Evolutionary conservation across 2,113 vertebrate genomes (phyloP).

Genomic region (Blennius ocellaris): DNA sequence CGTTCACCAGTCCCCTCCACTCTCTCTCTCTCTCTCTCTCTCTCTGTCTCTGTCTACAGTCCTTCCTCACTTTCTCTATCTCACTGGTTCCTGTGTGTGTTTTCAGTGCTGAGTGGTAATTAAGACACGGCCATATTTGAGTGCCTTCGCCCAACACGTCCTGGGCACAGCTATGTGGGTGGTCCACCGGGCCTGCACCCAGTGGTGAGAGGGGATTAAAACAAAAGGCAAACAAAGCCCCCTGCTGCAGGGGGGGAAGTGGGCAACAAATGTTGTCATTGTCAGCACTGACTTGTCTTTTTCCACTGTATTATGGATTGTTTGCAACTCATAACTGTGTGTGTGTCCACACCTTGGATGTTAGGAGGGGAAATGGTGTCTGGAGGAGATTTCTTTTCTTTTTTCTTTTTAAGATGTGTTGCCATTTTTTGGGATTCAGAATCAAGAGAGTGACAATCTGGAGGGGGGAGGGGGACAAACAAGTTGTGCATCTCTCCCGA

Average conservation of each 20-base stretch:
- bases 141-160: conserved; percentile 71
- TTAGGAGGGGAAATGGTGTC: conserved; percentile 2
- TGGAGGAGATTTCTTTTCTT: background rate
- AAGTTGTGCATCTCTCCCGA: background rate
- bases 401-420: too few relatives aligned
- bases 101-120: conserved; percentile 70
- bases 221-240: conserved; percentile 81
- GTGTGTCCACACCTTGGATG: background rate
- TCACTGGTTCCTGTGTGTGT: conserved; percentile 60
- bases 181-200: conserved; percentile 77
- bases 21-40: conserved; percentile 32
- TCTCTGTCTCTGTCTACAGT: conserved; percentile 11
- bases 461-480: too few relatives aligned
- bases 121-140: conserved; percentile 76
- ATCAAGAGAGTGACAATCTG: too few relatives aligned
- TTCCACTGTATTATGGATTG: conserved; percentile 42
- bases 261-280: conserved; percentile 71
- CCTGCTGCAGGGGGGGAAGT: conserved; percentile 67
- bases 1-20: too few relatives aligned
- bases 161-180: conserved; percentile 78
- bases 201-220: conserved; percentile 81
- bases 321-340: conserved; percentile 31
- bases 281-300: conserved; percentile 54
- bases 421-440: too few relatives aligned
- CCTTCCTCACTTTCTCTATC: conserved; percentile 61